Conservation (phyloP, 2,888 invertebrate species). For the Chorisops tibialis region DNA sequence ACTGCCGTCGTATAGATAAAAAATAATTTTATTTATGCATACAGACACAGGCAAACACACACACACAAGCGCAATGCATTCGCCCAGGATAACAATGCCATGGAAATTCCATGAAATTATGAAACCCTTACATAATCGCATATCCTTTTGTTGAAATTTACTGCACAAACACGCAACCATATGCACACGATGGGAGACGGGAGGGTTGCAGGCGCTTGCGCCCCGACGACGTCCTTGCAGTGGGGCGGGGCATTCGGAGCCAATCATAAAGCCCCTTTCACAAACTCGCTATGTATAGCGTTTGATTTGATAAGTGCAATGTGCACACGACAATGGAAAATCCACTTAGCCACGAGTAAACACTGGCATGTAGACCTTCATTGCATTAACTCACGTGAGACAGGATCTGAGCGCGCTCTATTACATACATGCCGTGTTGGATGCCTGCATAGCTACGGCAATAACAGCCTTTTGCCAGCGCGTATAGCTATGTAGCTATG, state of each 20-base stretch:
- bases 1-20: conserved; percentile 6
- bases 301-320: conserved; percentile 32
- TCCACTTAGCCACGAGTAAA: conserved; percentile 33
- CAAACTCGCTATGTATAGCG: conserved; percentile 32
- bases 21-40: conserved; percentile 16
- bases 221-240: conserved; percentile 44
- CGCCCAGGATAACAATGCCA: conserved; percentile 30
- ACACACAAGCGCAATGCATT: background rate
- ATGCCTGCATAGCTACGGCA: background rate
- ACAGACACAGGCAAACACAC: background rate
- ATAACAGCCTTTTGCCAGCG: background rate
- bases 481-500: background rate
- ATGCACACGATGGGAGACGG: conserved; percentile 9
- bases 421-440: background rate
- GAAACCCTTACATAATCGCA: conserved; percentile 30
- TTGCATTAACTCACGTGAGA: conserved; percentile 26
- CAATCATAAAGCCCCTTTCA: conserved; percentile 38
- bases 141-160: conserved; percentile 28
- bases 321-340: conserved; percentile 35
- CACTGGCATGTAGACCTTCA: conserved; percentile 19
- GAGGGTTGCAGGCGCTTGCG: conserved; percentile 45
- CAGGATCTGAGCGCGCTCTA: background rate
- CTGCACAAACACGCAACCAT: conserved; percentile 29
- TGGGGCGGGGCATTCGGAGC: conserved; percentile 39
- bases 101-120: conserved; percentile 33